Base-by-base conservation (phyloP, 2,113 vertebrate genomes). In the Notechis scutatus region DNA sequence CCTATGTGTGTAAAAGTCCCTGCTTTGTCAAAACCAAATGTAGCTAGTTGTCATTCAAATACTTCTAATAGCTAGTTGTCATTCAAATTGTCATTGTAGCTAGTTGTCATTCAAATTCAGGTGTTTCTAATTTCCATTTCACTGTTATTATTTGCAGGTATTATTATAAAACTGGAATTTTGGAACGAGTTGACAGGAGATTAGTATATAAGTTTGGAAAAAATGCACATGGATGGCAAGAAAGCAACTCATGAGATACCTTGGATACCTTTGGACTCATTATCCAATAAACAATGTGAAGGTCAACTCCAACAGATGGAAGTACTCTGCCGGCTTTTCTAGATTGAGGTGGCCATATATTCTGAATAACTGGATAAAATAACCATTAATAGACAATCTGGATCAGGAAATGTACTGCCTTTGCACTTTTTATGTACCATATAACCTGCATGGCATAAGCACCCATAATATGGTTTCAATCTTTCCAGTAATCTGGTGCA, bases 171-270 rank as follows among this genome's bases (percentile, higher is more conserved):
- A 97, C 96, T 0, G 97, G 97, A 24, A 97, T 98, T 96, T 88
- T 98, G 95, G 97, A 98, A 92, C 29, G 92, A 74, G 97, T 97
- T 9, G 97, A 97, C 94, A 95, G 96, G 91, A 97, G 97, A 90
- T 93, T 98, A 95, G 96, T 97, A 81, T 97, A 97, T 91, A 97
- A 98, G 81, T 98, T 98, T 95, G 97, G 97, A 69, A 98, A 96
- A 93, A 97, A 97, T 1, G 96, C 96, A n/a, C 96, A 97, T 0
- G 96, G 97, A 15, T 97, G 97, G 97, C 96, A 97, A 74, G 96
- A 97, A 93, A 96, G 95, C 92, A 96, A 96, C 57, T 92, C 95
- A 87, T 95, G 96, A 97, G 81, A 87, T 1, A 56, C 85, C 8
- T 87, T n/a, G n/a, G n/a, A 1, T 0, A 61, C 15, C 64, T 57